Evolutionary conservation across 1,140 invertebrate genomes (phyloP), one percentile per base, ranked within the genome.

Genomic region (Trichomalopsis sarcophagae): DNA sequence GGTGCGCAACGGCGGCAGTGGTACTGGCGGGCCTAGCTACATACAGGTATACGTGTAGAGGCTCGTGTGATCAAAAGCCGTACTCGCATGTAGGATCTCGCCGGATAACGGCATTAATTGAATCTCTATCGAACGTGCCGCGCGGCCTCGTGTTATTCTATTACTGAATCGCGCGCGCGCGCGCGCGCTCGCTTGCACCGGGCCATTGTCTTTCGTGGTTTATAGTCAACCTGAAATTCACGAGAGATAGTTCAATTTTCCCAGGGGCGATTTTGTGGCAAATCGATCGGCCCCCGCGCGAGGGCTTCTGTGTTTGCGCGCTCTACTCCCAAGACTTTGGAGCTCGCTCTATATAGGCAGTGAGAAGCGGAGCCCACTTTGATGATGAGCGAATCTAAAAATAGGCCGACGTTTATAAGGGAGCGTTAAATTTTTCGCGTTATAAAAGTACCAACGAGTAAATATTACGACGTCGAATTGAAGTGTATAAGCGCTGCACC

Each of bases 21-120:
- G 13, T 21, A 55, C 50, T 6, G 50, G 13, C 50, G 50, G 55
- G 55, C 21, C 55, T 62, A n/a, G 5, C 47, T 36, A 36, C 0
- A 36, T 36, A 36, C 5, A 36, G 33, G 33, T 36, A 36, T 86
- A 27, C 27, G 76, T 85, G 87, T 87, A 78, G 80, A 77, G 83
- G 85, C 30, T 79, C 87, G 79, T 88, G 89, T 88, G 89, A 89
- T 91, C 90, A 91, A 91, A 90, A 91, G 90, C 90, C 36, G 23
- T 69, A 68, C 40, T 40, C 86, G 81, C 88, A 88, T 89, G 89
- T 89, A 90, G 89, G 89, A 91, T 90, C 90, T 86, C 87, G 85
- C 88, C 85, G 89, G 89, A 90, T 91, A 91, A 91, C 90, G 89
- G 89, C 90, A 91, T 90, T 91, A 91, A 91, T 91, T 91, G 90